Evolutionary conservation across 2,113 vertebrate species (phyloP), one percentile per base, ranked within the genome.

Genomic region (Heloderma charlesbogerti): DNA sequence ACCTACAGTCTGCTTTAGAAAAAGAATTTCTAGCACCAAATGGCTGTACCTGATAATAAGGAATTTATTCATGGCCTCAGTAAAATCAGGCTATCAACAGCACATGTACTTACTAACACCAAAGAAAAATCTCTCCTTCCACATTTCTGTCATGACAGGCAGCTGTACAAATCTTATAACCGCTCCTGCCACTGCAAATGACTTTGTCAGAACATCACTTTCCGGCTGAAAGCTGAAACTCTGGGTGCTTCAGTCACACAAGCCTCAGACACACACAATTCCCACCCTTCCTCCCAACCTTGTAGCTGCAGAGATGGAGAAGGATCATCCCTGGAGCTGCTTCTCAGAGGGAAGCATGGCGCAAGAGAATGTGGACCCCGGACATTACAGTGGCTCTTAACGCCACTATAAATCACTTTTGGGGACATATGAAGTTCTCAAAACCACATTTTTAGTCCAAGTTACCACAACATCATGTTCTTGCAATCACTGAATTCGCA

Each of bases 51-150:
- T 43, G 57, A 88, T 1, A 69, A 54, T 0, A 4, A 37, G 48
- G 87, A 89, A 71, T 63, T 31, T 86, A 78, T 90, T 82, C 79
- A 78, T 34, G 74, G 10, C 22, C 57, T 43, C 66, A 25, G 3
- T 6, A 6, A 63, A 78, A n/a, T 77, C 34, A 75, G 89, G 74
- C 45, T 25, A 72, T 12, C 84, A 37, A 4, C 83, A 87, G 77
- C 20, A 84, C 13, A 6, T 5, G 51, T n/a, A 75, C 1, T 31
- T 66, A 67, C 16, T 45, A 81, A 83, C 29, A 54, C 66, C 27
- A 84, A 29, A 22, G 89, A 93, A 94, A 34, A 16, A 87, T 40
- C 87, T 20, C 69, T 51, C 69, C 77, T 29, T 66, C 67, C 2
- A n/a, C 37, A 57, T 51, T 54, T 3, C 75, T 34, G 16, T 51